Evolutionary conservation across 2,797 vertebrate genomes (phyloP).

Genomic region (Xiphophorus birchmanni): DNA sequence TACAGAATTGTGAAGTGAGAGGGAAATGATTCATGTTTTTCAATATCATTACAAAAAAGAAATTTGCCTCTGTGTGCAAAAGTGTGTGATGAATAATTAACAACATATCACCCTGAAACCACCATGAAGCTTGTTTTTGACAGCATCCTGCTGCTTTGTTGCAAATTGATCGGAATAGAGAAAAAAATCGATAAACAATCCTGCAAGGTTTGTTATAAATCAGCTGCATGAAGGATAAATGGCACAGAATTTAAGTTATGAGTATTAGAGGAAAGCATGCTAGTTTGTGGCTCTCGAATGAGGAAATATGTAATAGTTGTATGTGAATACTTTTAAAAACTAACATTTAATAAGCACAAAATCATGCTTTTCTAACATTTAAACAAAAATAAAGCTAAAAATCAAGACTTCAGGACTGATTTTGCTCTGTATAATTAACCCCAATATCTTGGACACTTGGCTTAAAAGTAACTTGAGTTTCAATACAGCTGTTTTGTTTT

Average conservation of each 20-base stretch:
- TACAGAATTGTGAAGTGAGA: too few relatives aligned
- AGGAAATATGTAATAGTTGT: neutral
- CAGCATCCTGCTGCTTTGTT: neutral
- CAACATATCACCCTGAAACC: neutral
- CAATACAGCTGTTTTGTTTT: too few relatives aligned
- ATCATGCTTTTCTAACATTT: conserved; percentile 6
- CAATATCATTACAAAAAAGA: neutral
- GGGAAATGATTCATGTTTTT: neutral
- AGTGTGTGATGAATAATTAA: neutral
- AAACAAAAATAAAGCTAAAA: conserved; percentile 28
- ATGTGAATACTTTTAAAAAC: neutral
- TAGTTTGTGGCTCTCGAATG: neutral
- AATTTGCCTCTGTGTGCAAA: neutral
- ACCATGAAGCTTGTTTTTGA: neutral
- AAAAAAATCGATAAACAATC: neutral
- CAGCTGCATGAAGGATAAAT: too few relatives aligned
- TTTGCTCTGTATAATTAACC: conserved; percentile 43
- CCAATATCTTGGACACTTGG: conserved; percentile 14
- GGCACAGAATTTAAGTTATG: too few relatives aligned
- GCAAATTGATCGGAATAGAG: neutral
- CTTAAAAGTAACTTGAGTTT: too few relatives aligned
- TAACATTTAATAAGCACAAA: neutral
- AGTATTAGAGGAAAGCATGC: too few relatives aligned
- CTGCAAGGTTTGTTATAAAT: neutral
- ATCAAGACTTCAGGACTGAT: conserved; percentile 40